phyloP scores from a whole-genome alignment of 2,888 invertebrate genomes.

The Reticulitermes lucifugus region DNA sequence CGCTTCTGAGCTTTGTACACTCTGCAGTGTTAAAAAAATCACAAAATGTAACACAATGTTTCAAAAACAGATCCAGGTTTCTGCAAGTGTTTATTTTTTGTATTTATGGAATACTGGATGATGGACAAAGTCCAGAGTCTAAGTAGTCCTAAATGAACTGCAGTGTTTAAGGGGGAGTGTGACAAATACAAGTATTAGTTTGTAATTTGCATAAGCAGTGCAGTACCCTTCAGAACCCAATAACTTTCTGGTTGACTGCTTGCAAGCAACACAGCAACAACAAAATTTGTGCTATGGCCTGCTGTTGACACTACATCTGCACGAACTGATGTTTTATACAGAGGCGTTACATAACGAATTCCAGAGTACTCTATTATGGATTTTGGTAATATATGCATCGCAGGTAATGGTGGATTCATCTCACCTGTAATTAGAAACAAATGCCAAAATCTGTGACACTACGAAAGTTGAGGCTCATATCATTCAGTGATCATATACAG shows the following conservation, averaged over 20 bases:
- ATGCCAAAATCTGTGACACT: no score
- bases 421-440: conserved; percentile 68
- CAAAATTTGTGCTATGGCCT: conserved; percentile 94
- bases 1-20: no score
- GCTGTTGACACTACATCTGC: conserved; percentile 91
- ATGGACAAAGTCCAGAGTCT: no score
- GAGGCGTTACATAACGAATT: conserved; percentile 77
- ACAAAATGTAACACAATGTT: no score
- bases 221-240: conserved; percentile 92
- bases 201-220: conserved; percentile 84
- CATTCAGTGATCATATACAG: no score
- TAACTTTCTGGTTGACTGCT: conserved; percentile 74
- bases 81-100: no score
- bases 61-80: no score
- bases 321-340: conserved; percentile 90
- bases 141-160: no score
- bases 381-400: conserved; percentile 75
- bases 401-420: conserved; percentile 80
- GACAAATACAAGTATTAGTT: conserved; percentile 65
- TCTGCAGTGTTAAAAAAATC: no score
- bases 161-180: no score
- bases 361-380: conserved; percentile 61
- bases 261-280: conserved; percentile 81
- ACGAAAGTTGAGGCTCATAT: no score
- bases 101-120: no score